Conservation (phyloP, 2,888 invertebrate genomes). For the Drosophila neotestacea region DNA sequence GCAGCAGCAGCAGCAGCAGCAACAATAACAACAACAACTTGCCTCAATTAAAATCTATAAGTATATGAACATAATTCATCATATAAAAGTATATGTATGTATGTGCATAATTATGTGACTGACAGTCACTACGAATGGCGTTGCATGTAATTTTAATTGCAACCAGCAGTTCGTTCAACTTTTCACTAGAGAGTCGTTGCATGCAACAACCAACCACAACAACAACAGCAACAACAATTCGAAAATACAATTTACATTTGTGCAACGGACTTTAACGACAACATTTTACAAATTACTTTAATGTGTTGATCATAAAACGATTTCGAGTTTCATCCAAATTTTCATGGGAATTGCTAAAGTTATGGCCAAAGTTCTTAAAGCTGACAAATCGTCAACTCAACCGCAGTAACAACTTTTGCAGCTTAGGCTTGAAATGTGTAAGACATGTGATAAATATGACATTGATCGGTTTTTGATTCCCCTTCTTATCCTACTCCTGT, state of each 20-base stretch:
- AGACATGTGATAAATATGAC: slow-evolving; percentile 81
- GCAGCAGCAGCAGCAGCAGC: slow-evolving; percentile 20
- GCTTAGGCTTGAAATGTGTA: slow-evolving; percentile 20
- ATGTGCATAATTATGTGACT: slow-evolving; percentile 41
- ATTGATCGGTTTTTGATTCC: slow-evolving; percentile 80
- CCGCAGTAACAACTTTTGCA: slow-evolving; percentile 23
- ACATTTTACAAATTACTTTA: slow-evolving; percentile 57
- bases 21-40: slow-evolving; percentile 17
- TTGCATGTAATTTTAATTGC: slow-evolving; percentile 76
- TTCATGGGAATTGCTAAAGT: slow-evolving; percentile 4
- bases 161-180: slow-evolving; percentile 76
- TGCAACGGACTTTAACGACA: slow-evolving; percentile 64
- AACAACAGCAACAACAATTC: slow-evolving; percentile 4
- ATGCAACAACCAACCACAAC: slow-evolving; percentile 22
- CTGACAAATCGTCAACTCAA: slow-evolving; percentile 30
- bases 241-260: slow-evolving; percentile 72
- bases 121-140: slow-evolving; percentile 51
- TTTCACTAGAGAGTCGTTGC: slow-evolving; percentile 13
- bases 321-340: not conserved
- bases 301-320: slow-evolving; percentile 21
- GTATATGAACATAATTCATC: slow-evolving; percentile 34
- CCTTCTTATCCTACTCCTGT: not conserved
- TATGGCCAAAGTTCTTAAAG: slow-evolving; percentile 21
- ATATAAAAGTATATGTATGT: slow-evolving; percentile 31
- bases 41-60: slow-evolving; percentile 78